Conservation (phyloP, 2,797 vertebrate species). For the Sebastes kiyomatsui region DNA sequence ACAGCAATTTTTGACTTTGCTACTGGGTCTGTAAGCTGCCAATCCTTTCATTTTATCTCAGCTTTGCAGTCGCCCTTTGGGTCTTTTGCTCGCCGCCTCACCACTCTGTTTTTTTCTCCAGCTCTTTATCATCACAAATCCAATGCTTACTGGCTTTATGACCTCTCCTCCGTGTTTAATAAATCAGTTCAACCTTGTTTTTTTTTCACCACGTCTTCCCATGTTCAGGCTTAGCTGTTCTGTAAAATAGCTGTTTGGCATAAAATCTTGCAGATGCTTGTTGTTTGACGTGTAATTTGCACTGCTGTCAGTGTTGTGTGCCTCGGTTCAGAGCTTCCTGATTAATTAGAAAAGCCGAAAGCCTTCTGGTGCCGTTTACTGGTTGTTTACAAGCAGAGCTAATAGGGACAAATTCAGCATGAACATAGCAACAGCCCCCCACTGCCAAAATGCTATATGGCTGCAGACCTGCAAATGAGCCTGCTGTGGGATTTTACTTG, state of each 20-base stretch:
- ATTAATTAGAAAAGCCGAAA: slow-evolving; percentile 32
- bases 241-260: not conserved
- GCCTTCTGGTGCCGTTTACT: slow-evolving; percentile 13
- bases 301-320: not conserved
- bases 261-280: not conserved
- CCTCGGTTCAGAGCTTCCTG: not conserved
- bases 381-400: slow-evolving; percentile 51
- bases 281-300: not conserved
- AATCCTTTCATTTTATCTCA: slow-evolving; percentile 54
- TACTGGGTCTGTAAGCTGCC: slow-evolving; percentile 33
- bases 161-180: slow-evolving; percentile 27
- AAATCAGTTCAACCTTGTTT: not conserved
- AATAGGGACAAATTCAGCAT: slow-evolving; percentile 50
- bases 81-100: slow-evolving; percentile 18
- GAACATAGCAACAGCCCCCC: slow-evolving; percentile 64
- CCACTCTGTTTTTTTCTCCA: not conserved
- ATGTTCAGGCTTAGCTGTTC: not conserved
- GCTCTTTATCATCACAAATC: slow-evolving; percentile 42
- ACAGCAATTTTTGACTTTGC: slow-evolving; percentile 1
- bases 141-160: slow-evolving; percentile 1
- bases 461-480: slow-evolving; percentile 61
- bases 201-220: not conserved
- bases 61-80: slow-evolving; percentile 45
- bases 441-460: slow-evolving; percentile 20
- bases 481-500: slow-evolving; percentile 64